These are phyloP conservation scores for Holcopasites calliopsidis DNA, from an alignment of 1,140 invertebrate species.

Conservation along the genomic window DNA sequence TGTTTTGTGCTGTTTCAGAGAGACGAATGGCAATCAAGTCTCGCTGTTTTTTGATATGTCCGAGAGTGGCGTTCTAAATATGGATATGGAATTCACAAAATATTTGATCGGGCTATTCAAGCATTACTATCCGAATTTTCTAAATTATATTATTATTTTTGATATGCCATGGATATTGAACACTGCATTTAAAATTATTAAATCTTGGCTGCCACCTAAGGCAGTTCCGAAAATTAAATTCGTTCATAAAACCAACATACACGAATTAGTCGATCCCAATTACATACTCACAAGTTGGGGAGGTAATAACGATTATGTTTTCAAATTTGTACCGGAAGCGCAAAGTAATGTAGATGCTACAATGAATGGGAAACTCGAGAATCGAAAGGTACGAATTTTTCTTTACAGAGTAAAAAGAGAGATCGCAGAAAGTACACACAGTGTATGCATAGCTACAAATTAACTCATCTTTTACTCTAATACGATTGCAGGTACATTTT, in stretches of 20 bases:
- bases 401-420: too few species aligned
- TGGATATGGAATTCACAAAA: slow-evolving; percentile 93
- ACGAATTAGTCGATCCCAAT: slow-evolving; percentile 87
- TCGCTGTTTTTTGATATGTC: slow-evolving; percentile 95
- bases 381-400: slow-evolving; percentile 79
- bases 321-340: slow-evolving; percentile 85
- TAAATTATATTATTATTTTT: slow-evolving; percentile 95
- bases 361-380: slow-evolving; percentile 79
- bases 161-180: slow-evolving; percentile 98
- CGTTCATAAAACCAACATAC: slow-evolving; percentile 88
- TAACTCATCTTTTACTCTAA: slow-evolving; percentile 7
- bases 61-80: slow-evolving; percentile 89
- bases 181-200: slow-evolving; percentile 95
- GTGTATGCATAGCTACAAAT: background rate
- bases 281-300: slow-evolving; percentile 91
- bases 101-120: slow-evolving; percentile 94
- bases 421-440: too few species aligned
- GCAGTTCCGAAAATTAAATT: slow-evolving; percentile 95
- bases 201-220: slow-evolving; percentile 92
- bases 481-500: slow-evolving; percentile 80
- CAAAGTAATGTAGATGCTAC: slow-evolving; percentile 59
- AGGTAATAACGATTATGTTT: slow-evolving; percentile 88
- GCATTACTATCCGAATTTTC: slow-evolving; percentile 92
- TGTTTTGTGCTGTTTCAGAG: slow-evolving; percentile 72
- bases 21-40: slow-evolving; percentile 88